phyloP scores from a whole-genome alignment of 1,140 invertebrate species.

The Drosophila takahashii region DNA sequence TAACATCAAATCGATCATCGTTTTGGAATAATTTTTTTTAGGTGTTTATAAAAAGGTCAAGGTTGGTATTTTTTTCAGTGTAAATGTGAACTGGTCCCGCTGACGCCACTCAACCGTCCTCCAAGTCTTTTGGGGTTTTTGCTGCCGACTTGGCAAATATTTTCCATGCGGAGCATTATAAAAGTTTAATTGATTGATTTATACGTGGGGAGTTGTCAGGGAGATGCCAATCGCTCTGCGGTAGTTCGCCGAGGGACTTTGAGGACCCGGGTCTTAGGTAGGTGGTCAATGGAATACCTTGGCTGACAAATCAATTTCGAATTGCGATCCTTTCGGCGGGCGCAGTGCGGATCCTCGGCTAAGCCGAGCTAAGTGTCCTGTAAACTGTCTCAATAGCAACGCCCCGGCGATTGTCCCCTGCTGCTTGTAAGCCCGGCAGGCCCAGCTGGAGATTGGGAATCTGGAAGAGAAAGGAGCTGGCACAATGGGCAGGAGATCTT shows the following conservation, averaged over 20 bases:
- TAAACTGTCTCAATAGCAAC: constrained; percentile 80
- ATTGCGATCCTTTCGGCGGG: constrained; percentile 11
- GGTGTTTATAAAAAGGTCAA: too few species aligned
- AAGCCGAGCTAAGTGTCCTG: constrained; percentile 66
- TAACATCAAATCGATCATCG: too few species aligned
- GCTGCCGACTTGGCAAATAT: constrained; percentile 48
- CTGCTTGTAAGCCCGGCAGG: constrained; percentile 52
- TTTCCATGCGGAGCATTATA: constrained; percentile 72
- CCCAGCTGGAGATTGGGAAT: constrained; percentile 60
- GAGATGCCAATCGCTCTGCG: constrained; percentile 35
- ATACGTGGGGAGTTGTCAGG: constrained; percentile 64
- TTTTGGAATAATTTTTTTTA: too few species aligned
- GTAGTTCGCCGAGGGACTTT: constrained; percentile 20
- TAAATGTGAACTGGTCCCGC: constrained; percentile 21
- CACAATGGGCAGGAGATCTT: constrained; percentile 35
- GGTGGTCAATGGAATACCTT: constrained; percentile 76
- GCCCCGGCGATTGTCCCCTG: constrained; percentile 48
- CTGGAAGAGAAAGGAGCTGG: constrained; percentile 22
- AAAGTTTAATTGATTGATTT: constrained; percentile 83
- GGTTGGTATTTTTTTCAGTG: neutral
- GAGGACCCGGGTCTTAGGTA: constrained; percentile 36
- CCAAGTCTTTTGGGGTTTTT: constrained; percentile 28
- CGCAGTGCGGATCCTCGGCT: constrained; percentile 14
- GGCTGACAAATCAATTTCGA: constrained; percentile 78
- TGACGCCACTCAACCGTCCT: constrained; percentile 46